These are phyloP conservation scores for Mythimna albipuncta DNA, from an alignment of 2,888 invertebrate genomes.

Conservation along the genomic window DNA sequence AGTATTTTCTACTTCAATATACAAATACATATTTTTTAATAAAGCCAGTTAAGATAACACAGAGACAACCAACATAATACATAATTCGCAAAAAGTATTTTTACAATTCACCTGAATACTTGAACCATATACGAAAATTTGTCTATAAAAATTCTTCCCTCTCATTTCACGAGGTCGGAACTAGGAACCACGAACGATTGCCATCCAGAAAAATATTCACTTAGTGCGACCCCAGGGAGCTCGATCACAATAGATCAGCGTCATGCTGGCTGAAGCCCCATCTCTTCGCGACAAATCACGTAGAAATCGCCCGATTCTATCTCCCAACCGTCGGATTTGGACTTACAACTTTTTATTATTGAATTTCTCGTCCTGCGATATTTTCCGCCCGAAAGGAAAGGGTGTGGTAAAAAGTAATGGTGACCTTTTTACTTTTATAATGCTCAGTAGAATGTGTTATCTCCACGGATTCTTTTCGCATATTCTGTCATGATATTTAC, in stretches of 20 bases:
- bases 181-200: constrained; percentile 55
- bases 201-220: constrained; percentile 77
- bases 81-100: background rate
- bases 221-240: constrained; percentile 66
- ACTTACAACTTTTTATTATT: constrained; percentile 73
- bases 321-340: constrained; percentile 70
- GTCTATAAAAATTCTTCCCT: constrained; percentile 28
- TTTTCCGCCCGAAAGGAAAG: constrained; percentile 71
- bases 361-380: constrained; percentile 73
- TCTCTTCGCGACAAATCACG: constrained; percentile 78
- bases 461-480: constrained; percentile 48
- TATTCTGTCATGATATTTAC: constrained; percentile 53
- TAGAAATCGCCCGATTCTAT: constrained; percentile 75
- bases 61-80: background rate
- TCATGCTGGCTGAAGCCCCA: constrained; percentile 71
- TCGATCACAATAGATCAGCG: constrained; percentile 78
- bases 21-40: background rate
- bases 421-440: constrained; percentile 65
- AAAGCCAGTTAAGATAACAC: background rate
- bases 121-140: constrained; percentile 21
- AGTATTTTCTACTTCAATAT: background rate
- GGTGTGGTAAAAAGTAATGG: constrained; percentile 71
- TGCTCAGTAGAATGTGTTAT: constrained; percentile 60
- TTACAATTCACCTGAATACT: constrained; percentile 26
- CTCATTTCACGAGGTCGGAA: constrained; percentile 45